Percentiles rank a stretch among this genome's conserved stretches.
Conservation (phyloP, 2,113 vertebrate genomes). For the Cygnus atratus region DNA sequence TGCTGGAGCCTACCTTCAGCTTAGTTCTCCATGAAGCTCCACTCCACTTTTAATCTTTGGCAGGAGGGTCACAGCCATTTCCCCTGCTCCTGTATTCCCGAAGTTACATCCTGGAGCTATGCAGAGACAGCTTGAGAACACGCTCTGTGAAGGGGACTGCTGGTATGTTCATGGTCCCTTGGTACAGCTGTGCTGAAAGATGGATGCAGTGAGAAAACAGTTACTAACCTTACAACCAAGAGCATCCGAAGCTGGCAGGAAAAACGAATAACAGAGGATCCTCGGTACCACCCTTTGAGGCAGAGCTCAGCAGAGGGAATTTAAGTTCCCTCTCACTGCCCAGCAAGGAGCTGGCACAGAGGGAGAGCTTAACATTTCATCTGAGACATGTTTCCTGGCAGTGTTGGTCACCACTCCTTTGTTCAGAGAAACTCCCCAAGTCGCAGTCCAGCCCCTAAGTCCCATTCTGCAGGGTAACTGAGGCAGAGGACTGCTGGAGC, state of each 20-base stretch:
- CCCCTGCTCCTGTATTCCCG: background rate
- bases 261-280: background rate
- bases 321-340: background rate
- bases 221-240: background rate
- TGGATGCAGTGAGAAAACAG: rapidly evolving
- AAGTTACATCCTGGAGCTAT: background rate
- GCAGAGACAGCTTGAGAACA: background rate
- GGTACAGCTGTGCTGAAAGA: background rate
- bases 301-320: background rate
- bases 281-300: background rate
- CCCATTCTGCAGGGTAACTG: background rate
- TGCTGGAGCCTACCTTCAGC: background rate
- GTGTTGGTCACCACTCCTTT: background rate
- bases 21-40: background rate
- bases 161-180: background rate
- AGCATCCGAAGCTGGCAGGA: background rate
- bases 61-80: background rate
- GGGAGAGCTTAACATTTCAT: background rate
- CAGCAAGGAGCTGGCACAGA: background rate
- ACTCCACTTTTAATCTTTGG: background rate
- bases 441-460: background rate
- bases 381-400: background rate
- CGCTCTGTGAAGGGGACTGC: background rate
- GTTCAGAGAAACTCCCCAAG: background rate
- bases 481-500: background rate